Base-by-base conservation (phyloP, 2,113 vertebrate genomes). In the Tautogolabrus adspersus region DNA sequence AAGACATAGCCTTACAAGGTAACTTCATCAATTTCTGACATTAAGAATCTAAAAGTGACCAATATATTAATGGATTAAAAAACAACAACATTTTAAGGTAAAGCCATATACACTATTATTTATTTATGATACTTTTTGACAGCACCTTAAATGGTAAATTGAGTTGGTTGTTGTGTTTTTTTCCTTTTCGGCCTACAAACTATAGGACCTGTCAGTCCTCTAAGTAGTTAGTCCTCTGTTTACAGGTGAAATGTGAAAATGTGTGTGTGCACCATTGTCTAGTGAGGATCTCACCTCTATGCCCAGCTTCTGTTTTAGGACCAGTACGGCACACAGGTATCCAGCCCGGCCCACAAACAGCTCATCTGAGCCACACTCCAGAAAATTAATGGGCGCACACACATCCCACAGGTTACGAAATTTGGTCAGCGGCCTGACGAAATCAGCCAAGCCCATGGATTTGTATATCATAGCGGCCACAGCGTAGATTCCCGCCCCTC, bases 361-460 rank as follows among this genome's bases (percentile, higher is more conserved):
- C 93, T 97, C 96, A 81, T 97, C 96, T 0, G 96, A 97, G 71
- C 96, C 96, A 85, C 96, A 96, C 89, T 97, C 95, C 82, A 97
- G 93, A 75, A 97, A 97, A 75, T 89, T 91, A 78, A 97, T 91
- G 0, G 95, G 96, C 1, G 93, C 94, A 54, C 95, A 96, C 59
- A 96, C 86, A 74, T 95, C 91, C 82, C 94, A 94, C 86, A 97
- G 94, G 89, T 94, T 95, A 8, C 93, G 89, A 81, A 97, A 97
- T 90, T 95, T 95, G 76, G 88, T 93, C 75, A 97, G 94, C 61
- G 94, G 94, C 66, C 94, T 93, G 1, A 88, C 89, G 73, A 94
- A 93, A 72, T 96, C 95, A 8, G 95, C 93, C 86, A 94, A 92
- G 52, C 95, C 96, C 87, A 96, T 59, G 47, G 95, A 95, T 37